Evolutionary conservation across 2,888 invertebrate species (phyloP), one percentile per base, ranked within the genome.

Genomic region (Tetramorium bicarinatum): DNA sequence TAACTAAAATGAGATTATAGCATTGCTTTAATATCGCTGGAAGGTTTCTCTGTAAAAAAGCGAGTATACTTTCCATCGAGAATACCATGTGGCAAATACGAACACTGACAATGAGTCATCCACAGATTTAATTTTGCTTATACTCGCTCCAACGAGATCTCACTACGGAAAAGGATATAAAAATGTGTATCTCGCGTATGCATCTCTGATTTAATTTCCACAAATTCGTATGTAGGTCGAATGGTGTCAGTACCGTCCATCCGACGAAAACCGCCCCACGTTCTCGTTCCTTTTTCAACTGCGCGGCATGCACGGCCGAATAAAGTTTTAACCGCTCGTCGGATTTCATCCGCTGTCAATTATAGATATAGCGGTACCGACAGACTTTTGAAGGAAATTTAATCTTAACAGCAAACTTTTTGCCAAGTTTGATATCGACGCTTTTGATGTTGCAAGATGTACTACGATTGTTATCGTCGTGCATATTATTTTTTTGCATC

Each of bases 161-260:
- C 66, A 13, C 67, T 54, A 29, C 66, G 29, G 38, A 77, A 77
- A 66, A 64, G 25, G 9, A 41, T 47, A 64, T 25, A 64, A 76
- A 52, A 64, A 64, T 41, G 41, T 52, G 38, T 41, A 62, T 41
- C 29, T 56, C 54, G 66, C 52, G 41, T 54, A 54, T 44, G 54
- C 52, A 59, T 25, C 67, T 66, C 67, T 77, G 54, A 77, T 77
- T 77, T 77, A 77, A 77, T 77, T 77, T 77, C 41, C 54, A 49
- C 29, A 66, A 66, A 66, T 77, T 77, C 77, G 54, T 77, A 54
- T 66, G 41, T 66, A 77, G 77, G 77, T 77, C 77, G 66, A 13
- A 25, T 25, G 25, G n/a, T 66, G 41, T 66, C 54, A 54, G 41
- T 54, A 44, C 15, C 54, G 66, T 18, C 38, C 41, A 77, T 21